phyloP scores from a whole-genome alignment of 2,888 invertebrate species.

The Acleris literana region DNA sequence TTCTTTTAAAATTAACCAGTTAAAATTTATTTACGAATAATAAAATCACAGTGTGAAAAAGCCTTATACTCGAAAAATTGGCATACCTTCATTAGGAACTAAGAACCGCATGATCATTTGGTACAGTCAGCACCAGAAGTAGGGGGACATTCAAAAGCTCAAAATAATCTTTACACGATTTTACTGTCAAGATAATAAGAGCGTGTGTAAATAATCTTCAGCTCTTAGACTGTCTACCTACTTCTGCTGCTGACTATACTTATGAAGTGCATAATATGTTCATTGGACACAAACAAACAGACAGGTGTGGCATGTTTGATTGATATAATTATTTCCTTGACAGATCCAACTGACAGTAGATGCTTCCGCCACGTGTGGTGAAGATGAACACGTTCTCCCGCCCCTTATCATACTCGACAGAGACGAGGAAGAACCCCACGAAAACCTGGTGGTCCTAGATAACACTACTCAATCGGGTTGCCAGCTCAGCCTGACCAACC shows the following conservation, averaged over 20 bases:
- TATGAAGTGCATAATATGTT: neutral
- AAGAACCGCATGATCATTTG: no score
- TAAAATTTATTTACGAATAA: no score
- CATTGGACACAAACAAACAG: neutral
- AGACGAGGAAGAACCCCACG: constrained; percentile 67
- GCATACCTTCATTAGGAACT: no score
- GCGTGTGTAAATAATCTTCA: no score
- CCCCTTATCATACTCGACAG: constrained; percentile 69
- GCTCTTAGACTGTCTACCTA: neutral
- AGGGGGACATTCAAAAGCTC: no score
- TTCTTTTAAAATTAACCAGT: no score
- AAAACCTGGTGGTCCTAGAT: constrained; percentile 59
- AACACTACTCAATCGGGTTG: constrained; percentile 55
- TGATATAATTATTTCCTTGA: constrained; percentile 18
- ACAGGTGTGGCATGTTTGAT: neutral
- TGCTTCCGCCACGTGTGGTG: constrained; percentile 52
- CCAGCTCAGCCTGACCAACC: constrained; percentile 59
- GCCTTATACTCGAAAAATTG: no score
- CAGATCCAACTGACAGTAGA: constrained; percentile 67
- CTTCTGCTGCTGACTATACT: neutral
- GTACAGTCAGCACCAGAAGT: no score
- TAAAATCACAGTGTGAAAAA: no score
- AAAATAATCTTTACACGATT: no score
- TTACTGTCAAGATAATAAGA: no score
- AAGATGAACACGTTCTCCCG: constrained; percentile 51